These are phyloP conservation scores for Chaetodon trifascialis DNA, from an alignment of 2,113 vertebrate genomes.

Conservation along the genomic window DNA sequence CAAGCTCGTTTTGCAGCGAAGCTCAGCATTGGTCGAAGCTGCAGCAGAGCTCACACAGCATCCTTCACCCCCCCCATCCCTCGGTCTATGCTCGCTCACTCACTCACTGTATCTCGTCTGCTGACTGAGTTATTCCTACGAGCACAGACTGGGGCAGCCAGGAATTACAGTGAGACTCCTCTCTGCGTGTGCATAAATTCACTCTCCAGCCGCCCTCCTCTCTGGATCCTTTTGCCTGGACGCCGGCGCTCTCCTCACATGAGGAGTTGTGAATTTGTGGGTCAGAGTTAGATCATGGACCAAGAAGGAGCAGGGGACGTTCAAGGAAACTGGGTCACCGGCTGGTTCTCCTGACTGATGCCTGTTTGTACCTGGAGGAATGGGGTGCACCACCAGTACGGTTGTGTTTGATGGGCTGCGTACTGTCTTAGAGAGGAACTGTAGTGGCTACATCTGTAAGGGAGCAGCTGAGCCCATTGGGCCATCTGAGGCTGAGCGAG, in stretches of 20 bases:
- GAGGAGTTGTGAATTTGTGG: constrained; percentile 46
- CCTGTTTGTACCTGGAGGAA: constrained; percentile 83
- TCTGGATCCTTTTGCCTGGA: constrained; percentile 39
- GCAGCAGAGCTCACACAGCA: constrained; percentile 84
- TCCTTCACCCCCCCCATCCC: constrained; percentile 73
- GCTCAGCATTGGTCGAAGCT: constrained; percentile 76
- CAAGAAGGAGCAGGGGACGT: constrained; percentile 43
- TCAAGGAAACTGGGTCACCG: constrained; percentile 69
- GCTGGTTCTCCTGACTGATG: constrained; percentile 82
- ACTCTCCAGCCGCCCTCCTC: constrained; percentile 13
- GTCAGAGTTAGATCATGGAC: constrained; percentile 66
- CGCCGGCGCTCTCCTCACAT: constrained; percentile 17
- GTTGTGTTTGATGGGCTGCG: constrained; percentile 94
- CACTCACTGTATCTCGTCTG: constrained; percentile 61
- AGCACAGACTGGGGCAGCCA: constrained; percentile 49
- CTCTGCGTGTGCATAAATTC: constrained; percentile 37
- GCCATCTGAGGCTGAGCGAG: constrained; percentile 87
- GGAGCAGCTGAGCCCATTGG: constrained; percentile 89
- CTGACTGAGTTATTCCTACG: constrained; percentile 72
- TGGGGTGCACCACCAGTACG: constrained; percentile 96
- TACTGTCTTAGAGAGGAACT: constrained; percentile 94
- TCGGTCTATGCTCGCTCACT: constrained; percentile 55
- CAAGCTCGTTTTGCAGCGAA: constrained; percentile 76
- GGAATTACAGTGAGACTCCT: constrained; percentile 49
- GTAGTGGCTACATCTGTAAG: constrained; percentile 94